Evolutionary conservation across 2,888 invertebrate species (phyloP).

Genomic region (Drosophila ustulata): DNA sequence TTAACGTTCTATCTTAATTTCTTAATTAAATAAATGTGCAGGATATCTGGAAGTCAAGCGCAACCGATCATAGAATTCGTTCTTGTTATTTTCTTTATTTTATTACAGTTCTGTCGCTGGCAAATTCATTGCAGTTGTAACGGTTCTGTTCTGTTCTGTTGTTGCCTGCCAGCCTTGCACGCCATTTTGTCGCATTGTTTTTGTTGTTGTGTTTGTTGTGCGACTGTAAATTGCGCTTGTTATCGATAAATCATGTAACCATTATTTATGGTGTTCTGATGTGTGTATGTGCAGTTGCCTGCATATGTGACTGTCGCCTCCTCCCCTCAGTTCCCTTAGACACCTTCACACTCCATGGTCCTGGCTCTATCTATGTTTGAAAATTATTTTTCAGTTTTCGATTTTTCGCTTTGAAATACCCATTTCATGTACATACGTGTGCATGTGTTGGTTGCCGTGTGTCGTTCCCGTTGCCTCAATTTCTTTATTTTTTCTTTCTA

Average conservation of each 20-base stretch:
- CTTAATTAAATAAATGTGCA: not conserved
- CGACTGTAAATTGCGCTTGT: slow-evolving; percentile 84
- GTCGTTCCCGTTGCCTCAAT: slow-evolving; percentile 48
- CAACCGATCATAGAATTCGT: not conserved
- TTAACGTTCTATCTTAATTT: not conserved
- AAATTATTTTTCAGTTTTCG: slow-evolving; percentile 81
- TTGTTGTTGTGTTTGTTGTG: slow-evolving; percentile 65
- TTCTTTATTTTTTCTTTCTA: slow-evolving; percentile 45
- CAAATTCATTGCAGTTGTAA: slow-evolving; percentile 79
- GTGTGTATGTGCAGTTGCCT: slow-evolving; percentile 67
- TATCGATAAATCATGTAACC: slow-evolving; percentile 84
- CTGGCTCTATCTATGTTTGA: slow-evolving; percentile 50
- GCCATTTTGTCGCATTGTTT: slow-evolving; percentile 64
- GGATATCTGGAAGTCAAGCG: not conserved
- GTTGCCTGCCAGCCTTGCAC: slow-evolving; percentile 47
- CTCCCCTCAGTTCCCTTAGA: not conserved
- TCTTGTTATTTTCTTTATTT: slow-evolving; percentile 52
- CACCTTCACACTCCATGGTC: not conserved
- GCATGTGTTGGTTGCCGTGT: slow-evolving; percentile 41
- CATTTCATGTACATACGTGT: slow-evolving; percentile 67
- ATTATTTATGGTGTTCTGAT: slow-evolving; percentile 83
- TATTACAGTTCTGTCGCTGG: slow-evolving; percentile 74
- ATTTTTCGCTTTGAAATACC: slow-evolving; percentile 82
- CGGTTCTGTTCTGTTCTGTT: slow-evolving; percentile 31
- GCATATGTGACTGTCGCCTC: slow-evolving; percentile 71